phyloP scores from a whole-genome alignment of 2,797 vertebrate genomes.

The Sphenodon punctatus region DNA sequence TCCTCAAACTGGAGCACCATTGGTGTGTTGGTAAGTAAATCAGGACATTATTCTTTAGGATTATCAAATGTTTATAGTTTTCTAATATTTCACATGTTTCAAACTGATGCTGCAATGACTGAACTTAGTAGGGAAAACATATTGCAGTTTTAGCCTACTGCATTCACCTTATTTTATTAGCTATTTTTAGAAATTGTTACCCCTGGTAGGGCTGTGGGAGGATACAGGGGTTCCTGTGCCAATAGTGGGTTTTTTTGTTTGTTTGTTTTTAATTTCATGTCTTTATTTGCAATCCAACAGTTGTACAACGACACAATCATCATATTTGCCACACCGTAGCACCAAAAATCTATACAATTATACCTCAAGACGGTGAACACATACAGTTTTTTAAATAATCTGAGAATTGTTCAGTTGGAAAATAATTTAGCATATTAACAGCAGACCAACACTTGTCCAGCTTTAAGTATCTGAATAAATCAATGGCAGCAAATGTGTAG shows the following conservation, averaged over 20 bases:
- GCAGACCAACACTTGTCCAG: background rate
- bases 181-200: background rate
- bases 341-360: too few species aligned
- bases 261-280: too few species aligned
- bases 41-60: background rate
- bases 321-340: too few species aligned
- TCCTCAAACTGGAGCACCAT: too few species aligned
- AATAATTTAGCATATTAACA: slow-evolving; percentile 15
- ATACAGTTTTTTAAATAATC: slow-evolving; percentile 20
- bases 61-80: background rate
- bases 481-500: background rate
- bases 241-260: too few species aligned
- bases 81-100: background rate
- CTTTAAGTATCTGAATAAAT: background rate
- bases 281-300: too few species aligned
- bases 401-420: background rate
- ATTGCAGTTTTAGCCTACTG: background rate
- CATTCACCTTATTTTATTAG: background rate
- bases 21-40: too few species aligned
- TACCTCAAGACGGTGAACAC: too few species aligned
- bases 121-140: background rate
- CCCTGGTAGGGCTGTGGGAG: background rate
- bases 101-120: background rate
- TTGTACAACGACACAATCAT: too few species aligned
- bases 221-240: background rate